Conservation (phyloP, 2,888 invertebrate species). For the Alviniconcha strummeri region DNA sequence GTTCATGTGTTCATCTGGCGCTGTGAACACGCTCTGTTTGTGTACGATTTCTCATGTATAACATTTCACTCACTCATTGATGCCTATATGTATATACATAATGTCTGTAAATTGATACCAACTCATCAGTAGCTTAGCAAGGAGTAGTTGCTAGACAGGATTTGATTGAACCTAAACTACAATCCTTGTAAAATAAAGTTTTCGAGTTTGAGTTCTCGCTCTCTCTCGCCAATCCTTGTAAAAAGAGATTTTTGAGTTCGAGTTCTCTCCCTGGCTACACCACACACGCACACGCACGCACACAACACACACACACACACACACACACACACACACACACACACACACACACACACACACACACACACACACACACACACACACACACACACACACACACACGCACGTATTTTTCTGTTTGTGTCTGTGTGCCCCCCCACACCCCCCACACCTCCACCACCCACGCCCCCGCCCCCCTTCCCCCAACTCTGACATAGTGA, state of each 20-base stretch:
- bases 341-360: neutral
- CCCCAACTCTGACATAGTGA: slow-evolving; percentile 8
- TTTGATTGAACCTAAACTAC: no score
- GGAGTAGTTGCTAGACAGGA: no score
- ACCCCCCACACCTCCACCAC: neutral
- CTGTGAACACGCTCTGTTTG: no score
- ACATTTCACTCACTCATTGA: no score
- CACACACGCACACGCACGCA: neutral
- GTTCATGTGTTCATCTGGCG: no score
- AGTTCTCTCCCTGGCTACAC: neutral
- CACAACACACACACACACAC: neutral
- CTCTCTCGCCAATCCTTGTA: neutral
- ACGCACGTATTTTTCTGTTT: neutral
- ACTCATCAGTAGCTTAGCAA: no score
- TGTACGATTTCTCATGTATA: no score
- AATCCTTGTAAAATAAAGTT: no score
- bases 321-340: slow-evolving; percentile 1
- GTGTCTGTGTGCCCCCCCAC: no score
- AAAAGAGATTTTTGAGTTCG: neutral
- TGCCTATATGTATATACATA: no score
- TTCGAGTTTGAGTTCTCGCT: neutral
- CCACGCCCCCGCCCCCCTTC: neutral
- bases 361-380: slow-evolving; percentile 1
- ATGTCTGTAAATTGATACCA: no score
- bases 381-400: neutral